Evolutionary conservation across 2,888 invertebrate species (phyloP), one percentile per base, ranked within the genome.

Genomic region (Rhamnusium bicolor): DNA sequence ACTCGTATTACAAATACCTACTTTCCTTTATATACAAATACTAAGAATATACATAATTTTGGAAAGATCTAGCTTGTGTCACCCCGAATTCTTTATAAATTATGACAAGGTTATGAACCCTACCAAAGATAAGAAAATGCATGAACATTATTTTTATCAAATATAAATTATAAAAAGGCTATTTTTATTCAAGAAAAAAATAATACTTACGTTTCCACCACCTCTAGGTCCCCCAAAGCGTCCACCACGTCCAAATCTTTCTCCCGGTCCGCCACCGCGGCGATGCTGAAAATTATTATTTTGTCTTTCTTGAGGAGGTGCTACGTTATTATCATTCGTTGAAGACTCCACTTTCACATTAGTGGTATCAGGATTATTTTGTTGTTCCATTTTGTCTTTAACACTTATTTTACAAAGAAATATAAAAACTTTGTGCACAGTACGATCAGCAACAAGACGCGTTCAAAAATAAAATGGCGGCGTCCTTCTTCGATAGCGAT

Each of bases 201-300:
- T 51, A 32, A 56, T n/a, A 54, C 70, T 62, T 67, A 70, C 70
- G 16, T 51, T 56, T 24, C 62, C 58, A 88, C 86, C 75, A n/a
- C 73, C 75, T 70, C 73, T 56, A 16, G 73, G 77, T 51, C 79
- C 81, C 1, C 78, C 77, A 69, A 75, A 72, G 46, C 79, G 67
- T 16, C 75, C 74, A 14, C 78, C 77, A 56, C 78, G 76, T 27
- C 78, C 77, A 62, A 80, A 79, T 69, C 80, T 75, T 27, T 78
- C 79, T 68, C 75, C 72, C 72, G 32, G n/a, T 16, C 68, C 72
- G 21, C 75, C 78, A 40, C 75, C 73, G 10, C 66, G 54, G 14
- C 70, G 70, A 46, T 58, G 58, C 12, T 58, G 65, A 53, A 40
- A 40, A 40, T 40, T 40, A 60, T 73, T 75, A 51, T 73, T 69